Conservation (phyloP, 2,113 vertebrate species). For the Platanista minor region DNA sequence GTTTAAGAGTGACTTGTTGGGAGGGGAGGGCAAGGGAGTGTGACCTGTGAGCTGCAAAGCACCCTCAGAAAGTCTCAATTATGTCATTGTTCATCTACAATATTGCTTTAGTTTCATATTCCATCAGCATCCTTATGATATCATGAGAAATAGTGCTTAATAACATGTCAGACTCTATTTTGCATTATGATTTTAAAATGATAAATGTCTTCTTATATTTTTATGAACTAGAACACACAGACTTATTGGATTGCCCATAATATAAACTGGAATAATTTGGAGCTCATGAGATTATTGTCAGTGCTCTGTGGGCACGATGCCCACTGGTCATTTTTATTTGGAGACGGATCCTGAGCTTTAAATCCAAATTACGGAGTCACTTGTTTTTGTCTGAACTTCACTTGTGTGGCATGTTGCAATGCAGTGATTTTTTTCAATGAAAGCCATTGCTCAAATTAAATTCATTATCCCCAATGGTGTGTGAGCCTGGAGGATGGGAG, state of each 20-base stretch:
- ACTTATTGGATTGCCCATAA: slow-evolving; percentile 70
- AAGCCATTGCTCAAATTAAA: slow-evolving; percentile 61
- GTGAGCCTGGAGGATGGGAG: neutral
- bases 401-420: slow-evolving; percentile 6
- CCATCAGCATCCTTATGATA: slow-evolving; percentile 52
- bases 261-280: slow-evolving; percentile 69
- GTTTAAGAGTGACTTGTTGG: neutral
- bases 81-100: neutral
- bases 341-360: slow-evolving; percentile 42
- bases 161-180: slow-evolving; percentile 71
- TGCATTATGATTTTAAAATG: slow-evolving; percentile 68
- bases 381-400: slow-evolving; percentile 64
- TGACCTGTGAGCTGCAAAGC: slow-evolving; percentile 24
- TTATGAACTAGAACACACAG: slow-evolving; percentile 65
- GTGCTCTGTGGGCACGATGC: slow-evolving; percentile 27
- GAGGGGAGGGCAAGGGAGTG: neutral
- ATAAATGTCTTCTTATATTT: slow-evolving; percentile 63
- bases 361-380: slow-evolving; percentile 70
- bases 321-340: slow-evolving; percentile 65
- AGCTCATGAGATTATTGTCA: slow-evolving; percentile 64
- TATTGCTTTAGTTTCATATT: slow-evolving; percentile 61
- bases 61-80: slow-evolving; percentile 28
- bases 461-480: neutral
- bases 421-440: neutral
- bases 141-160: slow-evolving; percentile 63